Evolutionary conservation across 53 echinoderm and acorn worm species (phyloP).

Genomic region (Echinometra lucunter): DNA sequence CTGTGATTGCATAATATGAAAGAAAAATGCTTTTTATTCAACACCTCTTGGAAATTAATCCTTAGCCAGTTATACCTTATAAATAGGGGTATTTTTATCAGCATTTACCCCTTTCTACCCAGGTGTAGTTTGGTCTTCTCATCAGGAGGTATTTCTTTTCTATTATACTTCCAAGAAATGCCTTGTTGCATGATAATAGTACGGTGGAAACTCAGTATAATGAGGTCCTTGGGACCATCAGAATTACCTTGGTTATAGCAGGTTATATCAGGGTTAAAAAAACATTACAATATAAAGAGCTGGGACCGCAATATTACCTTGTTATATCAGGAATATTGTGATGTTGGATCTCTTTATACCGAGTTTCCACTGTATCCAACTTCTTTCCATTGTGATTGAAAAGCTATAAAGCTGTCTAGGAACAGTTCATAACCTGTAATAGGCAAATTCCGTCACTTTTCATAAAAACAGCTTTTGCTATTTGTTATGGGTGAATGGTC

Average conservation of each 20-base stretch:
- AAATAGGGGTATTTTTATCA: not conserved
- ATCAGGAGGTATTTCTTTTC: not conserved
- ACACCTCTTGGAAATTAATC: not conserved
- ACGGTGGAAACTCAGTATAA: too few relatives aligned
- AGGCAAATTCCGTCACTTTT: not conserved
- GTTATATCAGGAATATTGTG: too few relatives aligned
- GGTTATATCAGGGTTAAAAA: too few relatives aligned
- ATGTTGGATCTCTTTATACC: too few relatives aligned
- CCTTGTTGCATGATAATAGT: too few relatives aligned
- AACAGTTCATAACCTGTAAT: not conserved
- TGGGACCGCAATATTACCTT: too few relatives aligned
- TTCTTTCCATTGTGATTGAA: not conserved
- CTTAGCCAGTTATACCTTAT: too few relatives aligned
- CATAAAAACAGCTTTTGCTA: not conserved
- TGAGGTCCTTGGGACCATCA: too few relatives aligned
- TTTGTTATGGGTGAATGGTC: too few relatives aligned
- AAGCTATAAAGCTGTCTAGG: not conserved
- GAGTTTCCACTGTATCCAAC: too few relatives aligned
- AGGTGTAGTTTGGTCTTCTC: not conserved
- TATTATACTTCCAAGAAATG: not conserved
- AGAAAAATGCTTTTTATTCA: not conserved
- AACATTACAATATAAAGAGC: not conserved
- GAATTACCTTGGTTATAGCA: too few relatives aligned
- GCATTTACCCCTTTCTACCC: not conserved
- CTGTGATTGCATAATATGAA: not conserved